Evolutionary conservation across 2,113 vertebrate genomes (phyloP).

Genomic region (Bubalus kerabau): DNA sequence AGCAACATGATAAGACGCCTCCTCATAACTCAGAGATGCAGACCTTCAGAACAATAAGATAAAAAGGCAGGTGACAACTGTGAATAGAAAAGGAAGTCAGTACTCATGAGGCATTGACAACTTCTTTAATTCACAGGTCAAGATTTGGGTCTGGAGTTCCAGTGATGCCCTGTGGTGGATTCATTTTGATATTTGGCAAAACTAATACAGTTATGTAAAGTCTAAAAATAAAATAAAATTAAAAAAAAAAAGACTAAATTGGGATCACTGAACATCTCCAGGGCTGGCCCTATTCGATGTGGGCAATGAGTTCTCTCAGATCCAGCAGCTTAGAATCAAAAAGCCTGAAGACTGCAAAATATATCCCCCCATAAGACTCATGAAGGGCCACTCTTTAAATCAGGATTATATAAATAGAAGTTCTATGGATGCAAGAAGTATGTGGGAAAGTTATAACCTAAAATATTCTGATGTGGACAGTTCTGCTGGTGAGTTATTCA

Average conservation of each 20-base stretch:
- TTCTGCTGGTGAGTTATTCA: slow-evolving; percentile 32
- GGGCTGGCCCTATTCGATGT: neutral
- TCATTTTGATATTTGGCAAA: too few relatives aligned
- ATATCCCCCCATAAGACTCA: neutral
- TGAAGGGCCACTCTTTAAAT: neutral
- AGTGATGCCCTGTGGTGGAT: too few relatives aligned
- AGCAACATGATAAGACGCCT: neutral
- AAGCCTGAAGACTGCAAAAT: neutral
- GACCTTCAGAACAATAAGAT: neutral
- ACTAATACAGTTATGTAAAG: too few relatives aligned
- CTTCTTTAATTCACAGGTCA: neutral
- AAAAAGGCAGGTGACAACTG: neutral
- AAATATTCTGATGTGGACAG: neutral
- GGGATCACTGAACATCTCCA: neutral
- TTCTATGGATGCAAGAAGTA: neutral
- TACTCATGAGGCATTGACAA: neutral
- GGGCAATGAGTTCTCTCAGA: neutral
- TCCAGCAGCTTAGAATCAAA: neutral
- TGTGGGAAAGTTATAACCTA: neutral
- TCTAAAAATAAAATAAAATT: too few relatives aligned
- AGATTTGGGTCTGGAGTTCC: neutral
- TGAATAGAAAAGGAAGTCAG: neutral
- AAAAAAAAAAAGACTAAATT: neutral
- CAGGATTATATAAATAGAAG: neutral
- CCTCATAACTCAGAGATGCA: neutral